These are phyloP conservation scores for Toxonevra muliebris DNA, from an alignment of 2,888 invertebrate genomes.

Conservation along the genomic window DNA sequence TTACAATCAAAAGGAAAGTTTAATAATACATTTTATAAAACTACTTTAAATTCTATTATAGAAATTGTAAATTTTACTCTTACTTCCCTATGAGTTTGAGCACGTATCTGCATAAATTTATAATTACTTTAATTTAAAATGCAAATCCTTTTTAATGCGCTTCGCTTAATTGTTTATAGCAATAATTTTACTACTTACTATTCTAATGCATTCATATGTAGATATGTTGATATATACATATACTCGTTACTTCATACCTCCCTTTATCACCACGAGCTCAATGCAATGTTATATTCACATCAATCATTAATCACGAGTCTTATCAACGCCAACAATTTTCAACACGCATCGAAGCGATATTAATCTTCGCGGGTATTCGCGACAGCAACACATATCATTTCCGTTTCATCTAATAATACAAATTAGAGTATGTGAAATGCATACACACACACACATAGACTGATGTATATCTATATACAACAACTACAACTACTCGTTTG, in stretches of 20 bases:
- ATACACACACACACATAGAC: conserved; percentile 3
- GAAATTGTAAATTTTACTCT: too few relatives aligned
- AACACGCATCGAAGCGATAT: conserved; percentile 50
- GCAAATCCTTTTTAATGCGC: conserved; percentile 55
- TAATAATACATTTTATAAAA: too few relatives aligned
- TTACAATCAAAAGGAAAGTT: too few relatives aligned
- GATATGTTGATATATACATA: not conserved
- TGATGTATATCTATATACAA: not conserved
- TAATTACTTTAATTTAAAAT: not conserved
- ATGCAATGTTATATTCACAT: not conserved
- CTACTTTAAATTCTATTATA: too few relatives aligned
- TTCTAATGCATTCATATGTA: not conserved
- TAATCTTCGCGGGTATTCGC: conserved; percentile 43
- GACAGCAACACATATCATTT: conserved; percentile 45
- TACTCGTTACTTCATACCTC: not conserved
- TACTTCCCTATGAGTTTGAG: too few relatives aligned
- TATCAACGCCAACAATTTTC: conserved; percentile 59
- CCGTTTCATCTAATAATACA: conserved; percentile 40
- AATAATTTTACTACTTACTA: conserved; percentile 41
- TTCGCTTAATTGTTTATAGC: conserved; percentile 57
- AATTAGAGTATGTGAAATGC: not conserved
- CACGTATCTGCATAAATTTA: not conserved
- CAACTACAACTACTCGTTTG: not conserved
- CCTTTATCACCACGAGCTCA: not conserved
- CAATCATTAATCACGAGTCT: conserved; percentile 54